Conservation (phyloP, 2,888 invertebrate genomes). For the Dynastes tityus region DNA sequence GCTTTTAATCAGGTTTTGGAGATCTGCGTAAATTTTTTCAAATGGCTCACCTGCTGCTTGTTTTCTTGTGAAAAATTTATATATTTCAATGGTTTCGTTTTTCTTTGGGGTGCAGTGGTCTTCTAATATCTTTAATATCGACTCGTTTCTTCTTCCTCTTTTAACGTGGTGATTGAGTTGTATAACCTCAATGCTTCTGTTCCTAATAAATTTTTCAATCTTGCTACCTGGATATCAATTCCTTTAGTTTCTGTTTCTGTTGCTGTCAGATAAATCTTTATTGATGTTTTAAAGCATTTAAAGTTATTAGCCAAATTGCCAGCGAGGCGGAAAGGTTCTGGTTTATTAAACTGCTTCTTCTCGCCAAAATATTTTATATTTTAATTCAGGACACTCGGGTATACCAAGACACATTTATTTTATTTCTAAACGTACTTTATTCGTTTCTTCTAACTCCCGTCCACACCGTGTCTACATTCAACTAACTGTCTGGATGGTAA, state of each 20-base stretch:
- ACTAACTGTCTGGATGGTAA: too few species aligned
- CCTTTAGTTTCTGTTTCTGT: constrained; percentile 7
- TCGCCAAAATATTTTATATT: too few species aligned
- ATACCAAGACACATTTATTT: too few species aligned
- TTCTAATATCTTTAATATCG: neutral
- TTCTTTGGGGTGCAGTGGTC: neutral
- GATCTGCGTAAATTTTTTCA: neutral
- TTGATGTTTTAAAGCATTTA: too few species aligned
- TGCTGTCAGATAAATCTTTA: neutral
- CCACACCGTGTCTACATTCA: too few species aligned
- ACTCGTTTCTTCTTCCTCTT: neutral
- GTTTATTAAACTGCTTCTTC: too few species aligned
- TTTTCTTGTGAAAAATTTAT: constrained; percentile 3
- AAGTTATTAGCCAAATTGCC: too few species aligned
- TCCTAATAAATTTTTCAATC: constrained; percentile 22
- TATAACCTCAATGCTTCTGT: constrained; percentile 22
- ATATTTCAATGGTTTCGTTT: neutral
- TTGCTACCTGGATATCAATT: constrained; percentile 8
- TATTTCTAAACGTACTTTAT: too few species aligned
- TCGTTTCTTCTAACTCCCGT: too few species aligned
- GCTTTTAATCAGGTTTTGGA: neutral
- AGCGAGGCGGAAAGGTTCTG: too few species aligned
- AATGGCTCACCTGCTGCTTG: constrained; percentile 10
- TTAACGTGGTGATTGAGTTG: constrained; percentile 10
- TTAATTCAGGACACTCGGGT: too few species aligned